Evolutionary conservation across 1,140 invertebrate genomes (phyloP), one percentile per base, ranked within the genome.

Genomic region (Ostrea edulis): DNA sequence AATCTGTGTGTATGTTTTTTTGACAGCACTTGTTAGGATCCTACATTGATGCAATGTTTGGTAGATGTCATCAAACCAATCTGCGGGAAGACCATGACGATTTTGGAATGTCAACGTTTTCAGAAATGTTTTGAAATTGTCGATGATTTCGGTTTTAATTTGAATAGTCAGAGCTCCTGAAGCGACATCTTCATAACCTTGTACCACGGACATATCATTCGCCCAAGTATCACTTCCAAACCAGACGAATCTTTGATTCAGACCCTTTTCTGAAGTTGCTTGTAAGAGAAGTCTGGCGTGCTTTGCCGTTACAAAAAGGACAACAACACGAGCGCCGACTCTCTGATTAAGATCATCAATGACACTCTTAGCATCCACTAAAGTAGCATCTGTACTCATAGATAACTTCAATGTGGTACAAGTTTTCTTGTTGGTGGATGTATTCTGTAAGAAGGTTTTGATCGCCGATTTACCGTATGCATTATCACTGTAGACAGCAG

Each of bases 11-110:
- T 89, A 92, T 3, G 88, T 68, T 77, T 90, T 90, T 55, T 82
- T 87, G 20, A 93, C 91, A 65, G 91, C 62, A 85, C 92, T 91
- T 88, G 92, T 90, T n/a, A 92, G 83, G 51, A 93, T 89, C 68
- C 93, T 88, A 91, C 97, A 97, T 91, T 97, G 96, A 93, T 97
- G 97, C 90, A 97, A 96, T 85, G 96, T 96, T 88, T 96, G 96
- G 97, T 97, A 98, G 91, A 97, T 97, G 90, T 98, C 97, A 55
- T 96, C 95, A 91, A 98, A 97, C 97, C 97, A 98, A 0, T 97
- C 94, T 85, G 93, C 87, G 62, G 94, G 94, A 55, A 95, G 94
- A 20, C 92, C 89, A 44, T 85, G 89, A 20, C 93, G 92, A 65
- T 94, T 94, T 14, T 85, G 87, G 25, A 93, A 93, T 0, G 89